phyloP scores from a whole-genome alignment of 1,140 invertebrate genomes.

The Drosophila takahashii region DNA sequence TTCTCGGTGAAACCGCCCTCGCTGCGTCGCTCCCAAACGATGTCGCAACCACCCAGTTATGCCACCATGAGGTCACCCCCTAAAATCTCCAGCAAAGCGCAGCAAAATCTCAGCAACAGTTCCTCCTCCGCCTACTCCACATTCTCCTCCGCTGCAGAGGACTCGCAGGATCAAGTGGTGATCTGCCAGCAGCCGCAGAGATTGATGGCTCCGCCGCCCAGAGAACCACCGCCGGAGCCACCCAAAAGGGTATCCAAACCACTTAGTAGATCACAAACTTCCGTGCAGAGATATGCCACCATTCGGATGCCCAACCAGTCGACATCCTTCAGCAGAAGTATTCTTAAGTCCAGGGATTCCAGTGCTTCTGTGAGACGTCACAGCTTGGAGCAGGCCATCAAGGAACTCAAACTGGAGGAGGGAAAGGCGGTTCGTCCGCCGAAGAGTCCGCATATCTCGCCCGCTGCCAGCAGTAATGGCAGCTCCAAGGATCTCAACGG shows the following conservation, averaged over 20 bases:
- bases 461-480: slow-evolving; percentile 66
- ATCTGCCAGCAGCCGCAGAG: slow-evolving; percentile 75
- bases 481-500: slow-evolving; percentile 76
- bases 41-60: slow-evolving; percentile 62
- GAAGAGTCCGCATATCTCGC: slow-evolving; percentile 48
- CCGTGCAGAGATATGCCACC: slow-evolving; percentile 70
- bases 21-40: slow-evolving; percentile 74
- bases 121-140: slow-evolving; percentile 55
- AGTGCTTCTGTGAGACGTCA: slow-evolving; percentile 28
- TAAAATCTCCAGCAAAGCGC: slow-evolving; percentile 13
- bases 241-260: slow-evolving; percentile 52
- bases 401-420: slow-evolving; percentile 41
- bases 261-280: slow-evolving; percentile 57
- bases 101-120: slow-evolving; percentile 34
- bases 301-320: slow-evolving; percentile 69
- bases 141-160: slow-evolving; percentile 41
- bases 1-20: slow-evolving; percentile 72
- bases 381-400: slow-evolving; percentile 63
- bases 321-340: slow-evolving; percentile 39
- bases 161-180: slow-evolving; percentile 41
- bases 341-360: not conserved
- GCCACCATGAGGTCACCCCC: slow-evolving; percentile 45
- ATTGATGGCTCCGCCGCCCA: slow-evolving; percentile 53
- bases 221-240: slow-evolving; percentile 61
- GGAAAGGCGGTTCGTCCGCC: not conserved